Evolutionary conservation across 2,888 invertebrate species (phyloP), one percentile per base, ranked within the genome.

Genomic region (Agrotis ipsilon): DNA sequence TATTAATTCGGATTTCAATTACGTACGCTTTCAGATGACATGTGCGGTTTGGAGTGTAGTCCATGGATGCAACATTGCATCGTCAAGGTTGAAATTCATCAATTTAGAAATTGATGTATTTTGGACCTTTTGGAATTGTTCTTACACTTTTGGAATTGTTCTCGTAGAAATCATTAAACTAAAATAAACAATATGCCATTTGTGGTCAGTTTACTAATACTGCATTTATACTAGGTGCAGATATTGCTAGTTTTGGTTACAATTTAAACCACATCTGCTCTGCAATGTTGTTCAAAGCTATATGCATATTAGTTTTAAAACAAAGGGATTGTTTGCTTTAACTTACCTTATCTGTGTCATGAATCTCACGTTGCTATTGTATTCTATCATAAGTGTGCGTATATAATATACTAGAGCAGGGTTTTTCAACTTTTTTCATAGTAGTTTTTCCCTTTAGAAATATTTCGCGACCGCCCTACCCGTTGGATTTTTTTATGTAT

Each of bases 331-430:
- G n/a, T 63, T 51, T n/a, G 11, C 4, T 21, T 63, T 39, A 7
- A 32, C 14, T 18, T 14, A n/a, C 6, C 32, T 11, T 52, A 52
- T 65, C 14, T 2, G n/a, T 39, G 24, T 48, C 27, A 39, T 46
- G 43, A 13, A 24, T 55, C 0, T 48, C 68, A 48, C 46, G 11
- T 52, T 75, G 32, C n/a, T 48, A 72, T 39, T 39, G 11, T 39
- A n/a, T n/a, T n/a, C n/a, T n/a, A n/a, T n/a, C 21, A 71, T 45
- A 52, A 27, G 11, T 46, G n/a, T 70, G 16, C 74, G 13, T 48
- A 18, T 16, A n/a, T 24, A 39, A 48, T 21, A 48, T 39, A 11
- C 9, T 39, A 39, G 9, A 39, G n/a, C n/a, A n/a, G n/a, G n/a
- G n/a, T n/a, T n/a, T n/a, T n/a, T n/a, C n/a, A n/a, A n/a, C n/a